These are phyloP conservation scores for Macroglossus sobrinus DNA, from an alignment of 2,113 vertebrate genomes.

Conservation along the genomic window DNA sequence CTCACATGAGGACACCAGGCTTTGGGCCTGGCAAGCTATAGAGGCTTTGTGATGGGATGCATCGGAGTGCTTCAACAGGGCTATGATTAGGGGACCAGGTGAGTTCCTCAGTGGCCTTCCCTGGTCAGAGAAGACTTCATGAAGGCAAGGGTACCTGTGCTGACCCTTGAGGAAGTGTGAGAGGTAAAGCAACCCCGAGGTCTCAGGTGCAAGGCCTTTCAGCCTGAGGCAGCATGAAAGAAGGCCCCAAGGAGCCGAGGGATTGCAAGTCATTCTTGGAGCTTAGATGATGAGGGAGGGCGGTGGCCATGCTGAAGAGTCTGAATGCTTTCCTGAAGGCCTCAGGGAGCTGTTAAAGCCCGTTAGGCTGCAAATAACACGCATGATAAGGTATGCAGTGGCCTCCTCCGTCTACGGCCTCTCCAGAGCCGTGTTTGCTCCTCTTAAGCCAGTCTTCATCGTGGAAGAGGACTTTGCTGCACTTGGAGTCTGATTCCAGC, in stretches of 20 bases:
- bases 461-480: neutral
- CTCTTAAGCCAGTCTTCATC: too few species aligned
- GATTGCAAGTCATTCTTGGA: neutral
- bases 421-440: fast-evolving
- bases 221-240: neutral
- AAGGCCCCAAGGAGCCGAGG: neutral
- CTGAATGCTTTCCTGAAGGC: neutral
- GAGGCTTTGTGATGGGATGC: neutral
- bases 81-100: neutral
- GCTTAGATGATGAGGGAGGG: neutral
- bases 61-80: neutral
- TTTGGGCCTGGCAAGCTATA: neutral
- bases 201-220: neutral
- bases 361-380: too few species aligned
- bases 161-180: neutral
- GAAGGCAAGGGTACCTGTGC: neutral
- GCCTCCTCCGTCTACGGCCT: fast-evolving
- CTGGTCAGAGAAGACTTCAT: neutral
- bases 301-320: too few species aligned
- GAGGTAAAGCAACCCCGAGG: neutral
- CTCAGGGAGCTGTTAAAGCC: fast-evolving
- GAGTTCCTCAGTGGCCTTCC: neutral
- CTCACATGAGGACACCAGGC: fast-evolving
- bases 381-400: too few species aligned
- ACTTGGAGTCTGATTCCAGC: neutral